These are phyloP conservation scores for Psilopogon haemacephalus DNA, from an alignment of 2,113 vertebrate species.

Conservation along the genomic window DNA sequence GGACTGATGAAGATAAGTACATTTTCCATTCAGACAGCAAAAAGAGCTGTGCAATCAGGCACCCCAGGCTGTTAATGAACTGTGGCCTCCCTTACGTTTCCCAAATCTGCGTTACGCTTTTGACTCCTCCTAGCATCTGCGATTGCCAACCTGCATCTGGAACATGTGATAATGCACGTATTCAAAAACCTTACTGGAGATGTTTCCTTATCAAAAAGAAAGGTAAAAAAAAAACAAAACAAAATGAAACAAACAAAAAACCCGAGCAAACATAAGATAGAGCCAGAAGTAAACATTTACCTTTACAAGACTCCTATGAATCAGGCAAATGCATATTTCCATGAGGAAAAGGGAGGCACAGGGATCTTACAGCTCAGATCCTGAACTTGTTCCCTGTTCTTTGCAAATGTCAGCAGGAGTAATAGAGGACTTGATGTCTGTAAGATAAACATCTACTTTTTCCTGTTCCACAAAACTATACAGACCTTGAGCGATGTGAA, in stretches of 20 bases:
- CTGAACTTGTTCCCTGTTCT: not conserved
- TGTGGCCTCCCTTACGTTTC: not conserved
- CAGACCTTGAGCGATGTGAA: not conserved
- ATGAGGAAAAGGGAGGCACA: not conserved
- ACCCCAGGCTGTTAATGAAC: not conserved
- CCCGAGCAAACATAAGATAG: not conserved
- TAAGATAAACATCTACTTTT: not conserved
- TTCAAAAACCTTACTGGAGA: not conserved
- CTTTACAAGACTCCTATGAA: not conserved
- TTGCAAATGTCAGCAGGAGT: not conserved
- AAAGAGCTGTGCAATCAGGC: not conserved
- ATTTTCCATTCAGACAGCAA: not conserved
- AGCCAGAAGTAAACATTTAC: not conserved
- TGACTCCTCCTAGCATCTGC: not conserved
- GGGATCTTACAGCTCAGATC: not conserved
- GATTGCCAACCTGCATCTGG: not conserved
- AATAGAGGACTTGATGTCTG: not conserved
- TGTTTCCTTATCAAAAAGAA: not conserved
- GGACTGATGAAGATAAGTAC: not conserved
- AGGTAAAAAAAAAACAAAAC: not conserved
- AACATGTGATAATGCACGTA: not conserved
- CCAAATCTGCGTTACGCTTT: not conserved
- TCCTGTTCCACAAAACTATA: not conserved
- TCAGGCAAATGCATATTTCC: not conserved
- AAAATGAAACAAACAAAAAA: not conserved